Evolutionary conservation across 2,888 invertebrate genomes (phyloP).

Genomic region (Dicranocentrus wangi): DNA sequence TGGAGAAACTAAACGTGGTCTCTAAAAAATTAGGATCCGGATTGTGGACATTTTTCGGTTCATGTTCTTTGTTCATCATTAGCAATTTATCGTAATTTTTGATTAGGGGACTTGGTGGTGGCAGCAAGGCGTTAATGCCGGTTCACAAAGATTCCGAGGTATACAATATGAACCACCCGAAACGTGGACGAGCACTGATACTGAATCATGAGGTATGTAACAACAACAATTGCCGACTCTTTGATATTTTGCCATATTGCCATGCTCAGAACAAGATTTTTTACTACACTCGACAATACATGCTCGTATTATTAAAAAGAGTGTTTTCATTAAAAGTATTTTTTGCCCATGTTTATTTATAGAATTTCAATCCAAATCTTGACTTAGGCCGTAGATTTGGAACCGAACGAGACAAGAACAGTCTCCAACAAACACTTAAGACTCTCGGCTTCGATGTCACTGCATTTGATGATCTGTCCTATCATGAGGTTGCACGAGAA

Average conservation of each 20-base stretch:
- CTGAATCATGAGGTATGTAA: conserved; percentile 71
- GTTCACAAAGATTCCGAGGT: conserved; percentile 70
- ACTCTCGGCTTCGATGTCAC: conserved; percentile 69
- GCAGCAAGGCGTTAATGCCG: conserved; percentile 69
- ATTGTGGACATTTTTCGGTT: not conserved
- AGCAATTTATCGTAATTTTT: too few species aligned
- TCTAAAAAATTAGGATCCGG: not conserved
- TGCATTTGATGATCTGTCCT: conserved; percentile 68
- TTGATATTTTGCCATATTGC: too few species aligned
- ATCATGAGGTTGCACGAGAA: conserved; percentile 67
- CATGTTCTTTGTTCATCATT: too few species aligned
- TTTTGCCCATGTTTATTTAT: conserved; percentile 22
- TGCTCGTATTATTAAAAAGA: too few species aligned
- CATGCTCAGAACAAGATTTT: too few species aligned
- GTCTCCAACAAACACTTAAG: conserved; percentile 61
- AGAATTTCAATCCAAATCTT: conserved; percentile 69
- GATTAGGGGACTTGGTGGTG: conserved; percentile 61
- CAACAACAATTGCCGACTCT: too few species aligned
- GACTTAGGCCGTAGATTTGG: conserved; percentile 68
- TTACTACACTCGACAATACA: too few species aligned
- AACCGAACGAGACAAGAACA: conserved; percentile 68
- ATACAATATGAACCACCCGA: conserved; percentile 72
- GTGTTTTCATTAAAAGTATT: not conserved
- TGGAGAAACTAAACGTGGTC: not conserved
- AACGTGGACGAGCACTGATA: conserved; percentile 70